phyloP scores from a whole-genome alignment of 35 echinoderm and acorn worm genomes.

The Hemicentrotus pulcherrimus region DNA sequence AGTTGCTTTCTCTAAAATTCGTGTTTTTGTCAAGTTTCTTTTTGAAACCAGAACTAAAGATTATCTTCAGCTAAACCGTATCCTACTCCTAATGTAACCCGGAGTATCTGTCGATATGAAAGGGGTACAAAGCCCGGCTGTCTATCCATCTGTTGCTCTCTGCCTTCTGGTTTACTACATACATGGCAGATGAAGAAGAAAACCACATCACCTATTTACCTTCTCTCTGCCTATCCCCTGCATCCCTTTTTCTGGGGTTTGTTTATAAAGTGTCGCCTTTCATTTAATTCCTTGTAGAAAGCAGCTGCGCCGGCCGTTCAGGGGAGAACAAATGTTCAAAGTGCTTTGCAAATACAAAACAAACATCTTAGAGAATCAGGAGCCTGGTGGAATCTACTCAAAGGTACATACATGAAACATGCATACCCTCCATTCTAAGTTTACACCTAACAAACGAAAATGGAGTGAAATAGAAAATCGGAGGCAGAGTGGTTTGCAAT shows the following conservation, averaged over 20 bases:
- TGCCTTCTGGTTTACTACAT: background rate
- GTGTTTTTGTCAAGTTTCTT: too few relatives aligned
- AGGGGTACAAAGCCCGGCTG: too few relatives aligned
- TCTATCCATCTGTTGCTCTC: background rate
- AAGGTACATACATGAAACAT: background rate
- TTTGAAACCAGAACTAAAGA: too few relatives aligned
- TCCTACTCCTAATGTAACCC: too few relatives aligned
- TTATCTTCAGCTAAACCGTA: too few relatives aligned
- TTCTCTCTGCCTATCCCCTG: background rate
- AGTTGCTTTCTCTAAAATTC: too few relatives aligned
- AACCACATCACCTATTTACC: background rate
- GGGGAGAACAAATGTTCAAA: constrained; percentile 17
- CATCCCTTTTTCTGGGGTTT: background rate
- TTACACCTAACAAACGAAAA: background rate
- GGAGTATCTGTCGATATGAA: too few relatives aligned
- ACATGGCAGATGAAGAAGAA: background rate
- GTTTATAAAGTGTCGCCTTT: constrained; percentile 10
- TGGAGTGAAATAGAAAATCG: background rate
- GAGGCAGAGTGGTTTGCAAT: background rate
- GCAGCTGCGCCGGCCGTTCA: background rate
- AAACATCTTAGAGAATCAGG: background rate
- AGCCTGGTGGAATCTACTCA: background rate
- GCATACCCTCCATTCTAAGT: background rate
- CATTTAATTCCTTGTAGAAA: background rate
- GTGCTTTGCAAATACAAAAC: constrained; percentile 10